Percentiles rank a stretch among this genome's conserved stretches.
These are phyloP conservation scores for Saccostrea cuccullata DNA, from an alignment of 1,140 invertebrate species.

Conservation along the genomic window DNA sequence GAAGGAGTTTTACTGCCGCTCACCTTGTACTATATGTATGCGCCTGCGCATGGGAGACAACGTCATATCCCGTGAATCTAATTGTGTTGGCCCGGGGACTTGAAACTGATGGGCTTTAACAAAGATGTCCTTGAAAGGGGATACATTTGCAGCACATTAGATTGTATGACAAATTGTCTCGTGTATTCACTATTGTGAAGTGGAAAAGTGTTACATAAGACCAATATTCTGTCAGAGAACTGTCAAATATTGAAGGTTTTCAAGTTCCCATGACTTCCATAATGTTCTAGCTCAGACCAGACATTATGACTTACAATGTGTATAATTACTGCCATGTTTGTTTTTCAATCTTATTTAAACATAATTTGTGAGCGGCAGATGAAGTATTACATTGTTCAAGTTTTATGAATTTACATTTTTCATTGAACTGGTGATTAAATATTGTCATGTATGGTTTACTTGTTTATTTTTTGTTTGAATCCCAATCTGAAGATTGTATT, in stretches of 20 bases:
- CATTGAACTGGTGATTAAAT: constrained; percentile 1
- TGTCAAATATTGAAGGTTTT: constrained; percentile 4
- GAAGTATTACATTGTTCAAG: constrained; percentile 2
- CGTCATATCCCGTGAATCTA: constrained; percentile 52
- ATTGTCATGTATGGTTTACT: too few species aligned
- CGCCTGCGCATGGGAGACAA: constrained; percentile 48
- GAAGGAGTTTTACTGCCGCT: constrained; percentile 51
- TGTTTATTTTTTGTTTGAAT: too few species aligned
- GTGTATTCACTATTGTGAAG: background rate
- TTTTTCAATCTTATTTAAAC: constrained; percentile 7
- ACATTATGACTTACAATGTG: constrained; percentile 28
- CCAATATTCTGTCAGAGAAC: constrained; percentile 19
- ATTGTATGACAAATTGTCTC: constrained; percentile 31
- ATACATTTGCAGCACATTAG: background rate
- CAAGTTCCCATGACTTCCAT: constrained; percentile 6
- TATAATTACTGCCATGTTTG: constrained; percentile 26
- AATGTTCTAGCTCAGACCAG: background rate
- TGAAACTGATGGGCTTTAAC: background rate
- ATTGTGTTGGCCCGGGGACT: constrained; percentile 49
- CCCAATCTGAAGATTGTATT: too few species aligned
- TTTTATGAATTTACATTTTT: background rate
- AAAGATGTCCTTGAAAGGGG: background rate
- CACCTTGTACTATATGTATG: constrained; percentile 39
- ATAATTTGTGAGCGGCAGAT: constrained; percentile 29
- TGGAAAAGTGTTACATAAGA: background rate